These are phyloP conservation scores for Drosophila helvetica DNA, from an alignment of 2,888 invertebrate species.

Conservation along the genomic window DNA sequence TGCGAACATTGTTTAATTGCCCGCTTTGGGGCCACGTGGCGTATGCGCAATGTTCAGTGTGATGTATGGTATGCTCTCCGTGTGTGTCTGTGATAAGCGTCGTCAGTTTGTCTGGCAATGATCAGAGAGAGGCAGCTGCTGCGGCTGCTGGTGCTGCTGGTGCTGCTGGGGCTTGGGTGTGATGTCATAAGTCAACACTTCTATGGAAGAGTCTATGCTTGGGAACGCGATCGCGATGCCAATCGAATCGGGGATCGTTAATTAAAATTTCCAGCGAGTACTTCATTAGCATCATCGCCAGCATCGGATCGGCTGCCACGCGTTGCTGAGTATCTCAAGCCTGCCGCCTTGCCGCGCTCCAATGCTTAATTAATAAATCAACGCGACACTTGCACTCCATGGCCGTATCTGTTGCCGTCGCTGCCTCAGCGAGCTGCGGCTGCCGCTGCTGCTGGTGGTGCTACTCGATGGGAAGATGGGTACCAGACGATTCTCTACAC, in stretches of 20 bases:
- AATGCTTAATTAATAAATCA: constrained; percentile 83
- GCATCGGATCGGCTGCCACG: constrained; percentile 15
- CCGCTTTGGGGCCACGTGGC: constrained; percentile 54
- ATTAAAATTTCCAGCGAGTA: constrained; percentile 74
- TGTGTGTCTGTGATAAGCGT: constrained; percentile 37
- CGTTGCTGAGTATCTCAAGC: constrained; percentile 37
- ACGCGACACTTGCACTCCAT: constrained; percentile 81
- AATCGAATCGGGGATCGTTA: constrained; percentile 66
- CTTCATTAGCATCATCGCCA: constrained; percentile 70
- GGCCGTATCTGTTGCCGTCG: constrained; percentile 57
- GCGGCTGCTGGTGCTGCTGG: constrained; percentile 18
- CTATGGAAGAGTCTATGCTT: constrained; percentile 35
- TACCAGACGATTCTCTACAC: constrained; percentile 26
- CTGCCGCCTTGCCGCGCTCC: constrained; percentile 56
- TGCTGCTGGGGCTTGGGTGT: constrained; percentile 42
- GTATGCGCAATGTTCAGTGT: constrained; percentile 62
- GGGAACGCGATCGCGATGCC: constrained; percentile 13
- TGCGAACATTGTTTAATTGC: constrained; percentile 54
- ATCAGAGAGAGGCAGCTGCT: constrained; percentile 20
- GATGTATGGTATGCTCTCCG: constrained; percentile 7
- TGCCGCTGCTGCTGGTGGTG: constrained; percentile 39
- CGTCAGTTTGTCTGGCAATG: constrained; percentile 47
- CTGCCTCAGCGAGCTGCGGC: constrained; percentile 19
- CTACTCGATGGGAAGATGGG: constrained; percentile 40
- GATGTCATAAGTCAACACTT: constrained; percentile 81